Conservation (phyloP, 2,113 vertebrate species). For the Phylloscopus trochilus region DNA sequence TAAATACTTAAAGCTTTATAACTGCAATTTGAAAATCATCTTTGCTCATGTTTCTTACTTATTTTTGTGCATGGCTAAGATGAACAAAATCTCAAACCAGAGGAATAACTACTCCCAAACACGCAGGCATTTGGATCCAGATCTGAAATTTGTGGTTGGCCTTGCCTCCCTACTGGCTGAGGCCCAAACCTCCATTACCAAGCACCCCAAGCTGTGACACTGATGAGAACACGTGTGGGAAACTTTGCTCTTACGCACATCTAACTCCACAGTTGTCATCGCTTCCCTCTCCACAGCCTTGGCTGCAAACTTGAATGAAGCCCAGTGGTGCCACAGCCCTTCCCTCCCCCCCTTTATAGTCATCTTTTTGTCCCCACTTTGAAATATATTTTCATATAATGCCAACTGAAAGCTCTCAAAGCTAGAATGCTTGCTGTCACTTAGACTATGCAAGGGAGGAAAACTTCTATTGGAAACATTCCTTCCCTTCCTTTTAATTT, state of each 20-base stretch:
- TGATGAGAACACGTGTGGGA: slow-evolving; percentile 34
- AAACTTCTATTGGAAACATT: slow-evolving; percentile 55
- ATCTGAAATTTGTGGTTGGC: slow-evolving; percentile 22
- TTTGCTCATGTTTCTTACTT: not conserved
- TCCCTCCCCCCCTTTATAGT: not conserved
- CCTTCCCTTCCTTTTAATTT: slow-evolving; percentile 17
- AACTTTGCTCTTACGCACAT: slow-evolving; percentile 20
- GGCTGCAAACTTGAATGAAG: not conserved
- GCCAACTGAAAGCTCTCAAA: slow-evolving; percentile 28
- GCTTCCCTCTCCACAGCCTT: not conserved
- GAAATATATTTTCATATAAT: slow-evolving; percentile 5
- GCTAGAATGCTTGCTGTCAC: slow-evolving; percentile 31
- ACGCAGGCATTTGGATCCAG: not conserved
- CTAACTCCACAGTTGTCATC: not conserved
- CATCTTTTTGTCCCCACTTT: not conserved
- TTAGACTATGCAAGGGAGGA: slow-evolving; percentile 2
- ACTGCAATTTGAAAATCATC: not conserved
- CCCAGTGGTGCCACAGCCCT: not conserved
- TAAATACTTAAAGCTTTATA: not conserved
- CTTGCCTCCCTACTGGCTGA: not conserved
- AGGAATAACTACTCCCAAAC: not conserved
- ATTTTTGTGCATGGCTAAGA: not conserved
- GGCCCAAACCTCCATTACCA: not conserved
- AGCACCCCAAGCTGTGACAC: not conserved
- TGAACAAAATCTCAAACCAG: not conserved